phyloP scores from a whole-genome alignment of 2,888 invertebrate genomes.

The Tenthredo scrophulariae region DNA sequence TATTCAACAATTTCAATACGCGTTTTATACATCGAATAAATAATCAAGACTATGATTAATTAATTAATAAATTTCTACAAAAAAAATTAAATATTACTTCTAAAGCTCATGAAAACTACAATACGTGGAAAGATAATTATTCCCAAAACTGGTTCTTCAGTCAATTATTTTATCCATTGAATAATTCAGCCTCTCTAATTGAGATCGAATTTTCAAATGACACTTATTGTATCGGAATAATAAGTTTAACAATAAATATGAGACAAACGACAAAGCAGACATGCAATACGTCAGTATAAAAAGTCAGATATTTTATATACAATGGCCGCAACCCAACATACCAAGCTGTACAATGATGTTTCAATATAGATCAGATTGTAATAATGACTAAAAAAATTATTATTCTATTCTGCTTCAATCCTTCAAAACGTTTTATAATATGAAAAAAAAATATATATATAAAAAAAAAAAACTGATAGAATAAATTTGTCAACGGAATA shows the following conservation, averaged over 20 bases:
- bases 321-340: constrained; percentile 48
- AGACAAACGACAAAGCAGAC: not conserved
- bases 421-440: not conserved
- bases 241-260: constrained; percentile 15
- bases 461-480: not conserved
- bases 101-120: not conserved
- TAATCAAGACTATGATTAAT: not conserved
- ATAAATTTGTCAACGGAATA: not conserved
- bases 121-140: not conserved
- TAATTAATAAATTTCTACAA: not conserved
- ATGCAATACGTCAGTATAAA: constrained; percentile 2
- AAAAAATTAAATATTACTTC: not conserved
- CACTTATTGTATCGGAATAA: not conserved
- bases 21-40: not conserved
- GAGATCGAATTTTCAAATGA: not conserved
- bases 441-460: not conserved
- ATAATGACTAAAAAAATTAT: not conserved
- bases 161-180: not conserved
- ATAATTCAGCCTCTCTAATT: not conserved
- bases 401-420: constrained; percentile 32
- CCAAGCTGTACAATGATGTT: constrained; percentile 51
- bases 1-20: not conserved
- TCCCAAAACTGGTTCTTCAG: not conserved
- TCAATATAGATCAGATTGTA: constrained; percentile 14
- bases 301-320: constrained; percentile 24